Percentiles rank a stretch among this genome's conserved stretches.
Evolutionary conservation across 2,113 vertebrate genomes (phyloP).

Genomic region (Larimichthys crocea): DNA sequence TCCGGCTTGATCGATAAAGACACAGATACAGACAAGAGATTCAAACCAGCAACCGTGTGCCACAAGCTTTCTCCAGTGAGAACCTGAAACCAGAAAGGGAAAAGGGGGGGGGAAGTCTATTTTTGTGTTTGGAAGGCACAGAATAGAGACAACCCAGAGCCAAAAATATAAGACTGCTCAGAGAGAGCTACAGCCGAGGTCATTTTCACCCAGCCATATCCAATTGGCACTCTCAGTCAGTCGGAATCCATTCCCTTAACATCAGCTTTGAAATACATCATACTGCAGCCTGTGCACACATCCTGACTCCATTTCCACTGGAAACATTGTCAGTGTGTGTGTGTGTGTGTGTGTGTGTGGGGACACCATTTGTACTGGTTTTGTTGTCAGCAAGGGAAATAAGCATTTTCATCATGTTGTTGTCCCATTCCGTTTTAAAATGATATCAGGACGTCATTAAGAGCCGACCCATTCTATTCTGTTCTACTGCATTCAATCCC

Average conservation of each 20-base stretch:
- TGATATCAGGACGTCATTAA: constrained; percentile 74
- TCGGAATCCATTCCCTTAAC: constrained; percentile 61
- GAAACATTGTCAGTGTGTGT: constrained; percentile 31
- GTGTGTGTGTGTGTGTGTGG: constrained; percentile 27
- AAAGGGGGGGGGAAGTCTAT: neutral
- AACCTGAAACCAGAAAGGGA: neutral
- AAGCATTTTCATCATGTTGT: constrained; percentile 76
- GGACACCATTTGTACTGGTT: constrained; percentile 66
- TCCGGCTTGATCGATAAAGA: too few relatives aligned
- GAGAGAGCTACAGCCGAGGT: constrained; percentile 35
- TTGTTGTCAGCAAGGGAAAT: constrained; percentile 77
- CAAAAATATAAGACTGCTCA: constrained; percentile 28
- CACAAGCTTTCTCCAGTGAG: neutral
- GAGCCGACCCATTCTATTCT: constrained; percentile 58
- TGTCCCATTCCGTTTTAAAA: constrained; percentile 72
- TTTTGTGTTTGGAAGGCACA: constrained; percentile 3
- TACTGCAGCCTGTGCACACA: constrained; percentile 29
- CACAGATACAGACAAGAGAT: neutral
- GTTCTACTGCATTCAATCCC: constrained; percentile 56
- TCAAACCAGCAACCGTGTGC: neutral
- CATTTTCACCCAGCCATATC: constrained; percentile 59
- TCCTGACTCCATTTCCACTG: constrained; percentile 47
- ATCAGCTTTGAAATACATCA: constrained; percentile 61
- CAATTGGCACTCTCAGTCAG: constrained; percentile 61
- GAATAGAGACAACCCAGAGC: constrained; percentile 14